Evolutionary conservation across 1,140 invertebrate genomes (phyloP).

Genomic region (Papilio glaucus): DNA sequence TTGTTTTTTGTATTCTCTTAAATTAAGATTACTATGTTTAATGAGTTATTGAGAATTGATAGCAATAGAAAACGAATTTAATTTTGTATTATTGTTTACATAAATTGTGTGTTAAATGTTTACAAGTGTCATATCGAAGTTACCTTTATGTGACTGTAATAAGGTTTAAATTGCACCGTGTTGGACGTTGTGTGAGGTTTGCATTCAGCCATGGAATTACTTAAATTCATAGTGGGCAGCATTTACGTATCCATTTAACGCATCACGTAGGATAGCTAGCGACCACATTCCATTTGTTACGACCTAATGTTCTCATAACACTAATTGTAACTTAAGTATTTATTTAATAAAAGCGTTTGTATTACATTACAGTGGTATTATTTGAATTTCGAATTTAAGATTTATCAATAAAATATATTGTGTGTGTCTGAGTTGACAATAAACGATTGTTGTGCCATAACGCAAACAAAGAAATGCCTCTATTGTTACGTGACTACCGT

Average conservation of each 20-base stretch:
- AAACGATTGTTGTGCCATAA: too few species aligned
- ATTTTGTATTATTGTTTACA: constrained; percentile 1
- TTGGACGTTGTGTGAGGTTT: neutral
- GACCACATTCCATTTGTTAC: constrained; percentile 35
- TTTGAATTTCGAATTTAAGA: constrained; percentile 35
- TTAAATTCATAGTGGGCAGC: constrained; percentile 30
- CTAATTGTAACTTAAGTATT: constrained; percentile 35
- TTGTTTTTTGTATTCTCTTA: too few species aligned
- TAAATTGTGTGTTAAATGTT: neutral
- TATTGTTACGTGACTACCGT: too few species aligned
- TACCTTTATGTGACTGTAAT: neutral
- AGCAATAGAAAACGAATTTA: constrained; percentile 15
- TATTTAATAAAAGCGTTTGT: constrained; percentile 37
- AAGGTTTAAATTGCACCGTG: constrained; percentile 5
- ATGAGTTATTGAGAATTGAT: neutral
- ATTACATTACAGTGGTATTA: constrained; percentile 41
- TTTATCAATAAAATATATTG: too few species aligned
- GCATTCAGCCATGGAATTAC: constrained; percentile 17
- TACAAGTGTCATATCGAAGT: neutral
- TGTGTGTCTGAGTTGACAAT: too few species aligned
- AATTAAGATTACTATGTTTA: too few species aligned
- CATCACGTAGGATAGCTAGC: constrained; percentile 31
- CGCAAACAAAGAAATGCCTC: too few species aligned
- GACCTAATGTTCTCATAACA: constrained; percentile 33
- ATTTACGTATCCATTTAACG: constrained; percentile 25